Evolutionary conservation across 2,888 invertebrate species (phyloP).

Genomic region (Nezara viridula): DNA sequence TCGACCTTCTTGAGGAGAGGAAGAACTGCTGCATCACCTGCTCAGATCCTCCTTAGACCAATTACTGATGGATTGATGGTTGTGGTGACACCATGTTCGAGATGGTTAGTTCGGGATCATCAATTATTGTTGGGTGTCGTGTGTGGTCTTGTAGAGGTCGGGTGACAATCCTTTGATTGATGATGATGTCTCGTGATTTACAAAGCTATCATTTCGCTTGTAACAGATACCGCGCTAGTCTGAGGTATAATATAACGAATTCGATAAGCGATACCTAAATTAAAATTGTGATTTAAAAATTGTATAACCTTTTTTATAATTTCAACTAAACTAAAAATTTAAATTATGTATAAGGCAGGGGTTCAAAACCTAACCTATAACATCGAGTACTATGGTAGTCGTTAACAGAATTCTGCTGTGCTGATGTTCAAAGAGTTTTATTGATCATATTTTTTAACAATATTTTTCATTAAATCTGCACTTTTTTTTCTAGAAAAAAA

Average conservation of each 20-base stretch:
- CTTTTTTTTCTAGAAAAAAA: too few relatives aligned
- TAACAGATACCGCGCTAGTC: neutral
- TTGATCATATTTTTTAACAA: too few relatives aligned
- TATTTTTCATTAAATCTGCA: too few relatives aligned
- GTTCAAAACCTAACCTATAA: too few relatives aligned
- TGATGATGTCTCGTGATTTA: neutral
- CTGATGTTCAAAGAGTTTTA: too few relatives aligned
- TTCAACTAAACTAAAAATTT: too few relatives aligned
- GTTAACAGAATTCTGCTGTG: too few relatives aligned
- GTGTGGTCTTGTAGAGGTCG: neutral
- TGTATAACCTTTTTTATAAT: too few relatives aligned
- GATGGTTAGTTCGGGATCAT: neutral
- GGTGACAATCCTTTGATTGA: neutral
- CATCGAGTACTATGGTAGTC: too few relatives aligned
- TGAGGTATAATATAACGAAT: neutral
- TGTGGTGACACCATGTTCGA: neutral
- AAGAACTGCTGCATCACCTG: neutral
- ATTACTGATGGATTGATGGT: neutral
- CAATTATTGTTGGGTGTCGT: conserved; percentile 17
- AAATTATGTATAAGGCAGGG: too few relatives aligned
- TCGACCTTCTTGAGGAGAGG: neutral
- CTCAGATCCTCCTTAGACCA: neutral
- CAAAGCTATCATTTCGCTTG: neutral
- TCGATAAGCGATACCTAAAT: too few relatives aligned
- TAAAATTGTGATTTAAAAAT: too few relatives aligned